These are phyloP conservation scores for Neotoma lepida DNA, from an alignment of 2,113 vertebrate species.

Conservation along the genomic window DNA sequence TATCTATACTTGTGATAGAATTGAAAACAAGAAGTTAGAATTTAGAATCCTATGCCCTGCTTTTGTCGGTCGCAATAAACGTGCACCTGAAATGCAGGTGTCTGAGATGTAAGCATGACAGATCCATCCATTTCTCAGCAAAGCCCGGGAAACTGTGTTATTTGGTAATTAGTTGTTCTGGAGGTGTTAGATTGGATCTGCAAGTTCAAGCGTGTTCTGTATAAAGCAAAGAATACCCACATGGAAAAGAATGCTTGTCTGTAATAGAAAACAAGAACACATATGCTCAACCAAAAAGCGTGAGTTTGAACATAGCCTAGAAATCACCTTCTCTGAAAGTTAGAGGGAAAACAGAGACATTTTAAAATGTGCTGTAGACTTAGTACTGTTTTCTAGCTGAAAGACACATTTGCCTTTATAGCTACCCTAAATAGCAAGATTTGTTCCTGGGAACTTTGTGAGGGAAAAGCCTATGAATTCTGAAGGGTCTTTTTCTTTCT, in stretches of 20 bases:
- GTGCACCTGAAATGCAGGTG: not conserved
- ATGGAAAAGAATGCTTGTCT: slow-evolving; percentile 24
- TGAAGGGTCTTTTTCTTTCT: not conserved
- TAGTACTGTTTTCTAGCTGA: not conserved
- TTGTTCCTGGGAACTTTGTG: not conserved
- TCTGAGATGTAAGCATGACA: not conserved
- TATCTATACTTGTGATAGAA: slow-evolving; percentile 5
- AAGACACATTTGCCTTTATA: not conserved
- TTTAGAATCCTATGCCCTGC: slow-evolving; percentile 19
- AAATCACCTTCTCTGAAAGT: slow-evolving; percentile 26
- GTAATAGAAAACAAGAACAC: slow-evolving; percentile 31
- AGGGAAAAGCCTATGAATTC: not conserved
- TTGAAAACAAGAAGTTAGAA: not conserved
- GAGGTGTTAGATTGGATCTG: slow-evolving; percentile 65
- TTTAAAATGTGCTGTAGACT: not conserved
- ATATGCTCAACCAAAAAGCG: not conserved
- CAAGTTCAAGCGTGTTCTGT: slow-evolving; percentile 55
- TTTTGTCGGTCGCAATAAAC: not conserved
- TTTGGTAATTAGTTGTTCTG: slow-evolving; percentile 48
- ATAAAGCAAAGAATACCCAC: slow-evolving; percentile 47
- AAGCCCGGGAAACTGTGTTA: slow-evolving; percentile 28
- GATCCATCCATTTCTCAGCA: slow-evolving; percentile 33
- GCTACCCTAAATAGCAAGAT: not conserved
- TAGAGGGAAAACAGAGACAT: not conserved
- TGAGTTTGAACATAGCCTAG: slow-evolving; percentile 12